Evolutionary conservation across 2,113 vertebrate genomes (phyloP).

Genomic region (Gorilla gorilla): DNA sequence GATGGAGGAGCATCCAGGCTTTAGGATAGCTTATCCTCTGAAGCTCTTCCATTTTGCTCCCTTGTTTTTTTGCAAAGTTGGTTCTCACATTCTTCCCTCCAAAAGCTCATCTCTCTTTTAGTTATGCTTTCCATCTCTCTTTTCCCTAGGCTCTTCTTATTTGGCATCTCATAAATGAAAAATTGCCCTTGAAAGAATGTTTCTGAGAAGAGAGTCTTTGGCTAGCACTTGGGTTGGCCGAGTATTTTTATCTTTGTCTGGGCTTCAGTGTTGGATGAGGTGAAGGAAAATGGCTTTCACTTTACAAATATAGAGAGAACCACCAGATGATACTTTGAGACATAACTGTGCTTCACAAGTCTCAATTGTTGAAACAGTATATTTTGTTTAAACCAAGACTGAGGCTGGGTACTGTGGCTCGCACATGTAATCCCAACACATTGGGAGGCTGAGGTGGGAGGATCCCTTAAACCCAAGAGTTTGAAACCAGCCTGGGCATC

Average conservation of each 20-base stretch:
- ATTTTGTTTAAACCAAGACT: background rate
- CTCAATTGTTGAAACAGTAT: background rate
- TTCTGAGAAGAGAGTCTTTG: background rate
- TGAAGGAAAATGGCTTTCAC: constrained; percentile 7
- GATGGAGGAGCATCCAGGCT: too few species aligned
- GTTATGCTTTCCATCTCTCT: background rate
- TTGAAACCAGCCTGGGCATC: too few species aligned
- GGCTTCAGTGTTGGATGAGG: background rate
- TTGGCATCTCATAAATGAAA: constrained; percentile 45
- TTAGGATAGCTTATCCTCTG: background rate
- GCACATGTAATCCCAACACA: too few species aligned
- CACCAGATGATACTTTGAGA: background rate
- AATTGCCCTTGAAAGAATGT: background rate
- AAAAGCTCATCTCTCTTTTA: background rate
- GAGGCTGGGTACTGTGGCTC: too few species aligned
- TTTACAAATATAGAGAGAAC: background rate
- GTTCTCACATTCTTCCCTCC: background rate
- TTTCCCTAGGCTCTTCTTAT: background rate
- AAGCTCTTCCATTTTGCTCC: background rate
- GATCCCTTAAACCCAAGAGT: too few species aligned
- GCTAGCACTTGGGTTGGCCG: background rate
- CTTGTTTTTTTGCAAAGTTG: background rate
- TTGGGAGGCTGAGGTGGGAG: too few species aligned
- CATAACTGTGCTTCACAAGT: background rate
- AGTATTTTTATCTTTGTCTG: constrained; percentile 36